phyloP scores from a whole-genome alignment of 2,888 invertebrate genomes.

The Belgica antarctica region DNA sequence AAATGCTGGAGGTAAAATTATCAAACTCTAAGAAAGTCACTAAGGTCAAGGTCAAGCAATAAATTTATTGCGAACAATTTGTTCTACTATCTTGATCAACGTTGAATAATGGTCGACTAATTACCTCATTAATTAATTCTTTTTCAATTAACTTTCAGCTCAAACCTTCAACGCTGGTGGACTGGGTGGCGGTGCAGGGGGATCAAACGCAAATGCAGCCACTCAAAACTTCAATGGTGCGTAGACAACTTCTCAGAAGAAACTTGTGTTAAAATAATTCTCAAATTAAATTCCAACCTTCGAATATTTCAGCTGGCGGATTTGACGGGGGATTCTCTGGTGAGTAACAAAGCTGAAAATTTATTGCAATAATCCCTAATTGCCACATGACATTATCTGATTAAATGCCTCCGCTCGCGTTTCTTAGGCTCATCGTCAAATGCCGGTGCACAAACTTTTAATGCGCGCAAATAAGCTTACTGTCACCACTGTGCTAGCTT shows the following conservation, averaged over 20 bases:
- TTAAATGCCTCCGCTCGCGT: background rate
- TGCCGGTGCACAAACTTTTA: background rate
- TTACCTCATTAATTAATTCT: too few relatives aligned
- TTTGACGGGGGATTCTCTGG: background rate
- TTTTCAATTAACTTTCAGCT: background rate
- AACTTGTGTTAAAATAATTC: background rate
- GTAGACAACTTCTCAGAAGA: too few relatives aligned
- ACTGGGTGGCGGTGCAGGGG: background rate
- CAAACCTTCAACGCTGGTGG: constrained; percentile 18
- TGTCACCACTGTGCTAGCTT: background rate
- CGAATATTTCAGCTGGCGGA: background rate
- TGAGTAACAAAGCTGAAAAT: background rate
- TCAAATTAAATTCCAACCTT: background rate
- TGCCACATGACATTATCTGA: background rate
- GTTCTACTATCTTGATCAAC: too few relatives aligned
- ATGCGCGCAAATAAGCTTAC: constrained; percentile 5
- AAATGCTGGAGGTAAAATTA: constrained; percentile 11
- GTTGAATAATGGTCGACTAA: too few relatives aligned
- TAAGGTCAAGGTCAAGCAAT: too few relatives aligned
- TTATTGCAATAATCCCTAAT: background rate
- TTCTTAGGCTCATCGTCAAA: background rate
- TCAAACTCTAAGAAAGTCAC: background rate
- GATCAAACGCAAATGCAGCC: background rate
- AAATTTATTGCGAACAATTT: too few relatives aligned
- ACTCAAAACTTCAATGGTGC: constrained; percentile 4